Evolutionary conservation across 2,797 vertebrate species (phyloP).

Genomic region (Melanotaenia pygmaea): DNA sequence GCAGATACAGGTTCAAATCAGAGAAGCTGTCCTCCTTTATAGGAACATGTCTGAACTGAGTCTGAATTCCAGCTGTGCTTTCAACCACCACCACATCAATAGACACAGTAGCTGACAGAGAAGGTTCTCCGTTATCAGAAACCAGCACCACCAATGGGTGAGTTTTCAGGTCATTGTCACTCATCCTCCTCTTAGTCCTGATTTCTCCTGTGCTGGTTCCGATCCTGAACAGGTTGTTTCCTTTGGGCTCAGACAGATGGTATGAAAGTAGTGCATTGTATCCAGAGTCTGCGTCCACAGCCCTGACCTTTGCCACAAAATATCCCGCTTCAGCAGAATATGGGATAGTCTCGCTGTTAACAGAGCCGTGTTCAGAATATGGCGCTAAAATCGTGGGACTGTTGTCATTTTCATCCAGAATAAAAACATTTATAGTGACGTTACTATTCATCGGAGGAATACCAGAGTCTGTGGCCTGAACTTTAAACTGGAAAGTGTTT

Average conservation of each 20-base stretch:
- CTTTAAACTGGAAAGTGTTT: conserved; percentile 84
- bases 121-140: conserved; percentile 76
- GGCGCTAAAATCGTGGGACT: conserved; percentile 25
- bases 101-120: conserved; percentile 74
- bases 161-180: conserved; percentile 75
- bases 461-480: conserved; percentile 84
- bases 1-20: background rate
- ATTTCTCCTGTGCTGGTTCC: conserved; percentile 76
- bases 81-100: background rate
- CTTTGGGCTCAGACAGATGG: conserved; percentile 73
- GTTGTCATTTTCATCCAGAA: conserved; percentile 15
- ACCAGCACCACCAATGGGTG: conserved; percentile 72
- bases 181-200: conserved; percentile 74
- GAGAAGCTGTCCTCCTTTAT: background rate
- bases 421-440: too few relatives aligned
- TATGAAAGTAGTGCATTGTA: conserved; percentile 77
- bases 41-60: background rate
- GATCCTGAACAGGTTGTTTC: conserved; percentile 73
- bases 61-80: background rate
- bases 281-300: conserved; percentile 79
- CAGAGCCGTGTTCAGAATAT: conserved; percentile 56
- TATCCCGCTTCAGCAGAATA: conserved; percentile 69
- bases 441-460: too few relatives aligned
- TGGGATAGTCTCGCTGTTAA: conserved; percentile 37
- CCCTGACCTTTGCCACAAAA: conserved; percentile 77